phyloP scores from a whole-genome alignment of 2,113 vertebrate species.

The Malurus alboscapulatus region DNA sequence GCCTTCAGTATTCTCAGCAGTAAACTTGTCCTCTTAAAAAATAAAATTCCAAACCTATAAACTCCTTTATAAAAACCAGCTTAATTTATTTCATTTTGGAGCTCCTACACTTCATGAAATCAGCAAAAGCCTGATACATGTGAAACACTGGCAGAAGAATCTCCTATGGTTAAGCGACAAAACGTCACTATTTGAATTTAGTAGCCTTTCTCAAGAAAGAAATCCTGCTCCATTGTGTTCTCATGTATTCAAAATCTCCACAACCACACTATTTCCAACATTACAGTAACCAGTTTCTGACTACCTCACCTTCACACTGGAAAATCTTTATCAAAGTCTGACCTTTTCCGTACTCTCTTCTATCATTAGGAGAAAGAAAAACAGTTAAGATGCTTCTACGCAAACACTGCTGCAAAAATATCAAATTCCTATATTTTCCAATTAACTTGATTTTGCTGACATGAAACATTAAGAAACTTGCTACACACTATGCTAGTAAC shows the following conservation, averaged over 20 bases:
- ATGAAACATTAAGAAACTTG: not conserved
- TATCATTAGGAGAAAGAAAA: not conserved
- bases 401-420: not conserved
- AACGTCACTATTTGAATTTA: not conserved
- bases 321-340: not conserved
- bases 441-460: not conserved
- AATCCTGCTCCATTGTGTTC: rapidly evolving
- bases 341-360: not conserved
- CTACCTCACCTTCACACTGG: not conserved
- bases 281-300: not conserved
- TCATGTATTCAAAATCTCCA: not conserved
- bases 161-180: not conserved
- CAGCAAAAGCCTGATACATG: not conserved
- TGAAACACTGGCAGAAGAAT: not conserved
- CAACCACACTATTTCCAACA: not conserved
- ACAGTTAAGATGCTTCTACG: not conserved
- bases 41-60: not conserved
- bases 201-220: not conserved
- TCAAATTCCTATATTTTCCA: not conserved
- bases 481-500: not conserved
- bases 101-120: not conserved
- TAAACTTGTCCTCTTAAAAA: not conserved
- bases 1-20: not conserved
- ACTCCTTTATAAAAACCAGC: not conserved
- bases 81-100: not conserved